Base-by-base conservation (phyloP, 2,113 vertebrate species). In the Oophaga pumilio region DNA sequence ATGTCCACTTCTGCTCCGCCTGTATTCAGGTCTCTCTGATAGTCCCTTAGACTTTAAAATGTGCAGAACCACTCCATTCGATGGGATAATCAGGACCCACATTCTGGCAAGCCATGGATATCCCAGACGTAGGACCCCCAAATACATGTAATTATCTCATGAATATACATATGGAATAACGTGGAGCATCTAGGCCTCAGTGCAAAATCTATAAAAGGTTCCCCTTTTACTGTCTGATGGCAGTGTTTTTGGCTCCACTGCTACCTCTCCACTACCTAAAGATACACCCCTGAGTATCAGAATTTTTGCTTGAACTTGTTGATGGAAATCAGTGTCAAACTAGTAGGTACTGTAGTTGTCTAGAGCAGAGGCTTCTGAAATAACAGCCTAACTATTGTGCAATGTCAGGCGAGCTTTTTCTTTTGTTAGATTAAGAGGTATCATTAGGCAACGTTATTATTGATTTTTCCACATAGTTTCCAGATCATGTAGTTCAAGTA, bases 391-490 rank as follows among this genome's bases (percentile, higher is more conserved):
- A 43, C 26, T 28, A 43, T 73, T 73, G 69, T 73, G 28, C 26
- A 17, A 43, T 73, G 69, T 73, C 69, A 17, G 69, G 26, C 15
- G 0, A 17, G 8, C 22, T 4, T 56, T 77, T 52, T 20, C 52
- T n/a, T n/a, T 52, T 12, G 74, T 22, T 50, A 76, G 49, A 52
- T 14, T 24, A 77, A 22, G 50, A 53, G 43, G n/a, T 56, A 77
- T 77, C 49, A 15, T 77, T 4, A 43, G 33, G 50, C 24, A 24
- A 77, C 20, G 56, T 56, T 52, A 8, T 53, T 56, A 77, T 77
- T 24, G 71, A 74, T 77, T 77, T 52, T 56, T 77, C 50, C 50
- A 24, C 49, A 77, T 76, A 76, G 22, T 77, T 77, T 53, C 76
- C 76, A 77, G 22, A 77, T 77, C 50, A 56, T 53, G 49, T 77